Percentiles rank a stretch among this genome's conserved stretches.
Conservation (phyloP, 1,140 invertebrate genomes). For the Harpegnathos saltator region DNA sequence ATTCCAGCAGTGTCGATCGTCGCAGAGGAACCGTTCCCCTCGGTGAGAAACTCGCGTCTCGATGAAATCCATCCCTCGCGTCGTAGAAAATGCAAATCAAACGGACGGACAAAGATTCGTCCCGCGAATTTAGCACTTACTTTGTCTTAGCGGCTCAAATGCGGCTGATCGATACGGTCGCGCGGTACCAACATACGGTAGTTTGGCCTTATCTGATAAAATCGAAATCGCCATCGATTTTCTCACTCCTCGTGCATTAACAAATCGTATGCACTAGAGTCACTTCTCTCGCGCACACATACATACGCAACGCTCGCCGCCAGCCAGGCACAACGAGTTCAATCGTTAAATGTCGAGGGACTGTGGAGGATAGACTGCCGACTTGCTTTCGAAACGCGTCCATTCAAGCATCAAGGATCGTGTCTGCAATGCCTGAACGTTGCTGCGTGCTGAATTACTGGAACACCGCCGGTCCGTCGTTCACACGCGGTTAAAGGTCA, state of each 20-base stretch:
- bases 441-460: slow-evolving; percentile 21
- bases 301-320: neutral
- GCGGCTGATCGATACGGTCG: neutral
- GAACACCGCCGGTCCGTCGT: neutral
- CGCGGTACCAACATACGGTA: neutral
- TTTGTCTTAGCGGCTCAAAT: too few relatives aligned
- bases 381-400: slow-evolving; percentile 23
- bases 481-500: slow-evolving; percentile 26
- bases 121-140: neutral
- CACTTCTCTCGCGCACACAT: neutral
- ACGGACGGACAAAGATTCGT: too few relatives aligned
- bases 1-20: too few relatives aligned
- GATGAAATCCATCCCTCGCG: neutral
- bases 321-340: neutral
- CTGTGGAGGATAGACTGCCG: neutral
- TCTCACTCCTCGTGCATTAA: neutral
- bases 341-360: slow-evolving; percentile 46
- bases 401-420: slow-evolving; percentile 16
- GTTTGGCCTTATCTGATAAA: neutral
- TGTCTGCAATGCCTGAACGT: slow-evolving; percentile 31
- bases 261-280: neutral
- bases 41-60: neutral
- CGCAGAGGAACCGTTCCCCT: neutral
- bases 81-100: too few relatives aligned
- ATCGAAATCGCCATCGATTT: neutral